Evolutionary conservation across 2,113 vertebrate species (phyloP), one percentile per base, ranked within the genome.

Genomic region (Morone chrysops): DNA sequence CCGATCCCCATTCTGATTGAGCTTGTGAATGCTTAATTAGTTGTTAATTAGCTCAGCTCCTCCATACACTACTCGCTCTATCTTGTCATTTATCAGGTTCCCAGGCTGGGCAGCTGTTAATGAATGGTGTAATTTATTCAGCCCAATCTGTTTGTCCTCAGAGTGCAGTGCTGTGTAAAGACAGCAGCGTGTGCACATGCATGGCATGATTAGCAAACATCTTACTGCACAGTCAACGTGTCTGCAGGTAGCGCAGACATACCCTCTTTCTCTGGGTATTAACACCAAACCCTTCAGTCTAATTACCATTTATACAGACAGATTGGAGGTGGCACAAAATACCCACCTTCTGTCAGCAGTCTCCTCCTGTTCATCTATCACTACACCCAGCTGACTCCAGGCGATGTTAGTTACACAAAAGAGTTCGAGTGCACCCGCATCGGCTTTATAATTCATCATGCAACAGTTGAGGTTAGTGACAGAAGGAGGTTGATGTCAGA

Each of bases 71-170:
- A 54, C 80, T 79, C 59, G 2, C 80, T 59, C 78, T 83, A 87
- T 92, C 89, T 90, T 62, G 45, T 75, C 91, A 81, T 89, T 91
- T 88, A 93, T 91, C 79, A 75, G 83, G 73, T 76, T 91, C 84
- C 89, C 90, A 93, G 90, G 75, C 90, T 73, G 89, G 80, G 75
- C 84, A 88, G 90, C 90, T 91, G 88, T 88, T 93, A 90, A 88
- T 87, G 81, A 91, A 89, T 86, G 78, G 65, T 76, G 65, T 91
- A 92, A 94, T 94, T 89, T 93, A 94, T 94, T 90, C 92, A 90
- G 56, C 62, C 31, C 91, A 92, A 93, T 93, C 93, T 93, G 92
- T 90, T 82, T 87, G 82, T 90, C 81, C 65, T 90, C 66, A 47
- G 80, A 83, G 62, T 56, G 70, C 62, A 22, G 16, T 12, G 63